phyloP scores from a whole-genome alignment of 2,888 invertebrate genomes.

The Dinocampus coccinellae region DNA sequence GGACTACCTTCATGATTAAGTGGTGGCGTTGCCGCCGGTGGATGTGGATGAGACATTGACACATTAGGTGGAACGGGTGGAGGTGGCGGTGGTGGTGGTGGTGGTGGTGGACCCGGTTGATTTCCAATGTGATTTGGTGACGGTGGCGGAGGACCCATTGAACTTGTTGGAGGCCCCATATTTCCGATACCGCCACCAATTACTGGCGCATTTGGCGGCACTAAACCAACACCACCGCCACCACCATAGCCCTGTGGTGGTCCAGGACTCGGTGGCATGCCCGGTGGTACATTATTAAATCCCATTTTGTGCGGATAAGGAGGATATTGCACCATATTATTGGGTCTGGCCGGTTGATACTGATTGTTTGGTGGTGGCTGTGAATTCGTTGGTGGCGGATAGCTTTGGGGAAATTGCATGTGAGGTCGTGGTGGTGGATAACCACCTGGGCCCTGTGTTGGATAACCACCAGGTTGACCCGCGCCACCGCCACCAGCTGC shows the following conservation, averaged over 20 bases:
- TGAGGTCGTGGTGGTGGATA: slow-evolving; percentile 70
- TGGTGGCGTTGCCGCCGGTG: slow-evolving; percentile 63
- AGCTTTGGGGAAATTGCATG: slow-evolving; percentile 68
- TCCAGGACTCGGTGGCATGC: slow-evolving; percentile 75
- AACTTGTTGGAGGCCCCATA: slow-evolving; percentile 76
- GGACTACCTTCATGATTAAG: slow-evolving; percentile 67
- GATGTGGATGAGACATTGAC: slow-evolving; percentile 59
- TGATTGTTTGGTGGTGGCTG: slow-evolving; percentile 66
- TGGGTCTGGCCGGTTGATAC: slow-evolving; percentile 65
- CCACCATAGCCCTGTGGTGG: slow-evolving; percentile 72
- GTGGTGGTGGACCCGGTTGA: slow-evolving; percentile 39
- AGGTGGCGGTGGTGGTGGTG: slow-evolving; percentile 44
- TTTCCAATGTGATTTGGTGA: slow-evolving; percentile 71
- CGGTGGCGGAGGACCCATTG: slow-evolving; percentile 75
- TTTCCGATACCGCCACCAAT: slow-evolving; percentile 65
- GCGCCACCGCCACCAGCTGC: slow-evolving; percentile 64
- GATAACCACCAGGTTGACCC: slow-evolving; percentile 71
- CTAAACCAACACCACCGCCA: slow-evolving; percentile 72
- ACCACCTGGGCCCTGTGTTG: slow-evolving; percentile 60
- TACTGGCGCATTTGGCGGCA: slow-evolving; percentile 67
- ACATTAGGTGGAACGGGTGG: slow-evolving; percentile 38
- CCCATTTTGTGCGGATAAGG: slow-evolving; percentile 76
- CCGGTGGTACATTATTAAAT: slow-evolving; percentile 71
- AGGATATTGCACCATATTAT: slow-evolving; percentile 67
- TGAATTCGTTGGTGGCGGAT: slow-evolving; percentile 63